These are phyloP conservation scores for Laspeyria flexula DNA, from an alignment of 2,888 invertebrate genomes.

Conservation along the genomic window DNA sequence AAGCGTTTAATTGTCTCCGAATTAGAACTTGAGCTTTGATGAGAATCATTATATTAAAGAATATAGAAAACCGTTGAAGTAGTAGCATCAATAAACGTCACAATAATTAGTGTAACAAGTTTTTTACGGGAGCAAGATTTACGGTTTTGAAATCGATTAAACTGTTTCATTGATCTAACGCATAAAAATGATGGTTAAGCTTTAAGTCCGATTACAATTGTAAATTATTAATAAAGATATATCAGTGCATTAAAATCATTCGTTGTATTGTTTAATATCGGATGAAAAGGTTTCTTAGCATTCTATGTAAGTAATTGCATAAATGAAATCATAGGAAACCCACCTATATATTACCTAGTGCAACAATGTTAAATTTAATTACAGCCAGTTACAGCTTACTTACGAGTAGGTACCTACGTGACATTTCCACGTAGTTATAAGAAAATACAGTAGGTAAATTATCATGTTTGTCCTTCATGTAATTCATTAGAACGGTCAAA, in stretches of 20 bases:
- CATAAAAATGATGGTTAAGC: too few relatives aligned
- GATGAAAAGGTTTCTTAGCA: too few relatives aligned
- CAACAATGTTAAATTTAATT: not conserved
- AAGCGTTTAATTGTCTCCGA: conserved; percentile 39
- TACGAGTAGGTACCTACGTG: not conserved
- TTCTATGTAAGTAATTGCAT: too few relatives aligned
- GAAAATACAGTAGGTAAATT: not conserved
- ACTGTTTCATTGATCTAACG: too few relatives aligned
- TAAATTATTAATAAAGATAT: too few relatives aligned
- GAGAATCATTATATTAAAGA: not conserved
- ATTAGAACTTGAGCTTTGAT: conserved; percentile 42
- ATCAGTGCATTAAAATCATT: too few relatives aligned
- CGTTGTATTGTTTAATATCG: too few relatives aligned
- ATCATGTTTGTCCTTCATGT: not conserved
- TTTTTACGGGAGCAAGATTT: not conserved
- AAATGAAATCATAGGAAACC: too few relatives aligned
- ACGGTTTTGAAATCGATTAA: not conserved
- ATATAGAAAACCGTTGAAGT: not conserved
- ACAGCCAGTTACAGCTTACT: not conserved
- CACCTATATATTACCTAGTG: too few relatives aligned
- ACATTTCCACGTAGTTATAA: not conserved
- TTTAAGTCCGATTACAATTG: too few relatives aligned
- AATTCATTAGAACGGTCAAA: not conserved
- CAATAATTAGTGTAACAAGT: not conserved
- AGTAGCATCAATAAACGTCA: not conserved